Evolutionary conservation across 1,140 invertebrate genomes (phyloP), one percentile per base, ranked within the genome.

Genomic region (Zaprionus nigranus): DNA sequence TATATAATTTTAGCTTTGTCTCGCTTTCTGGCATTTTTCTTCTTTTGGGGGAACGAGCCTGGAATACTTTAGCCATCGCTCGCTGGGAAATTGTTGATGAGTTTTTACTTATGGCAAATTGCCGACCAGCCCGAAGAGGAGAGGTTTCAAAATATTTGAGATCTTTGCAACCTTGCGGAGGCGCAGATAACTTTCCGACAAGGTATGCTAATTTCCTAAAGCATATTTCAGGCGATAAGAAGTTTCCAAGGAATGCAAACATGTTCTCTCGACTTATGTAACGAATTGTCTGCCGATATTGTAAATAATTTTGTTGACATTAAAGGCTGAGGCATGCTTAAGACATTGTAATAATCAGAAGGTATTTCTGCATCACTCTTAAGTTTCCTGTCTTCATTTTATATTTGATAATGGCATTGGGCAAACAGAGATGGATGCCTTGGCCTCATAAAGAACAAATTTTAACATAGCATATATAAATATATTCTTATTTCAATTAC

Each of bases 1-100:
- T 85, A 86, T 86, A 75, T 78, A 79, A 82, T 79, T 85, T 84
- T 62, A 72, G 60, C 82, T 81, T 85, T 85, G 78, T 75, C 74
- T 71, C 62, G 22, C 36, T 36, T n/a, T 67, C 54, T 67, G 57
- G 59, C 65, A 82, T 75, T 71, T 71, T 75, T 40, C 24, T 40
- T 34, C 34, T 34, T 34, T 34, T 34, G 30, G 53, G 34, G 38
- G n/a, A 26, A 54, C 13, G 28, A 17, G 38, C 24, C n/a, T 43
- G 24, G 56, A 66, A 69, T 69, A 71, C 58, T 71, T 71, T 36
- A 65, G 61, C n/a, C 15, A 49, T 22, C 24, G 38, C 13, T 36
- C 22, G 38, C 40, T 17, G 0, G 40, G 24, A 75, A 57, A 63
- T 70, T 63, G 59, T 70, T 75, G 53, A 71, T 71, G 60, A 72